phyloP scores from a whole-genome alignment of 1,140 invertebrate species.

The Akabosia matsudoensis region DNA sequence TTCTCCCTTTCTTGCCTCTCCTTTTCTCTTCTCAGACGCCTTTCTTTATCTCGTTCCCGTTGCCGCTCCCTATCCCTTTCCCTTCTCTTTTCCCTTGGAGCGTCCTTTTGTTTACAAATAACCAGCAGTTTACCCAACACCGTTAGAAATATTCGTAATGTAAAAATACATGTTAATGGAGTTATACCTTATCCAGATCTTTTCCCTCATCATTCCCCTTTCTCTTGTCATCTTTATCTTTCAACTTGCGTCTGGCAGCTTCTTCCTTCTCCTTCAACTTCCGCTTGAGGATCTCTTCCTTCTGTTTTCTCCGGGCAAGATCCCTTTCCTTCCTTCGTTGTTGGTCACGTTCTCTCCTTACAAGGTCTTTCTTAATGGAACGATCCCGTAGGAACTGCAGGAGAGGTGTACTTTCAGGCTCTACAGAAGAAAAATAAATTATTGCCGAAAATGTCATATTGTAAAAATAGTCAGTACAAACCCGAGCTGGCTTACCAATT shows the following conservation, averaged over 20 bases:
- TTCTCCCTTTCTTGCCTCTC: constrained; percentile 49
- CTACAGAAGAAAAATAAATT: constrained; percentile 31
- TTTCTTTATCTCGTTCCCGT: constrained; percentile 48
- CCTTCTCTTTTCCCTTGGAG: not conserved
- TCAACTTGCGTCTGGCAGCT: not conserved
- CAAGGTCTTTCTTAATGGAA: constrained; percentile 46
- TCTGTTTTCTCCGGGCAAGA: not conserved
- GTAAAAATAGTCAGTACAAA: not conserved
- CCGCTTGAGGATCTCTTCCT: not conserved
- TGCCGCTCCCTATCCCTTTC: constrained; percentile 45
- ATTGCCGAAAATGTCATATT: constrained; percentile 34
- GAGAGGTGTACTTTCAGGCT: constrained; percentile 36
- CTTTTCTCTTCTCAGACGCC: constrained; percentile 48
- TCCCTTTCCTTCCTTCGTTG: constrained; percentile 49
- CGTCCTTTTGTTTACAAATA: not conserved
- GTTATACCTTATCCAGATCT: not conserved
- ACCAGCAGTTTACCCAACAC: not conserved
- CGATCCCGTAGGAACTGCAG: constrained; percentile 1
- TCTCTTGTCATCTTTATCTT: not conserved
- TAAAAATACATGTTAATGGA: too few species aligned
- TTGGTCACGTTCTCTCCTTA: constrained; percentile 52
- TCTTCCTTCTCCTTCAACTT: not conserved
- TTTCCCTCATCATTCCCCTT: not conserved
- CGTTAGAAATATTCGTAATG: not conserved
- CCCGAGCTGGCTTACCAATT: constrained; percentile 27